Conservation (phyloP, 2,797 vertebrate genomes). For the Schizothorax lantsangensis region DNA sequence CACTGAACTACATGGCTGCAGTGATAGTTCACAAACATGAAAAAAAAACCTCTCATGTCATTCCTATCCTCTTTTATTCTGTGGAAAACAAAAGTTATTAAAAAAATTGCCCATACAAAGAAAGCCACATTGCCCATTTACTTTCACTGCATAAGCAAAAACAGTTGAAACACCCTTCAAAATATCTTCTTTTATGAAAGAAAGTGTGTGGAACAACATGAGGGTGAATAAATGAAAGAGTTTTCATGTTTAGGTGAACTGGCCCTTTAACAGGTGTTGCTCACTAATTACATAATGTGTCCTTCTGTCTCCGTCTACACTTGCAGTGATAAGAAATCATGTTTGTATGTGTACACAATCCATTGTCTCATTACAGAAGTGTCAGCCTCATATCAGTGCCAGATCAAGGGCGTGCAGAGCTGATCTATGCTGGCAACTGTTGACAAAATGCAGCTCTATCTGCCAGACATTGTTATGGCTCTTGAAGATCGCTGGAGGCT, state of each 20-base stretch:
- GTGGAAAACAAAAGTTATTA: neutral
- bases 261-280: neutral
- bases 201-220: neutral
- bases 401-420: slow-evolving; percentile 52
- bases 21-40: too few relatives aligned
- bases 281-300: neutral
- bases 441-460: slow-evolving; percentile 61
- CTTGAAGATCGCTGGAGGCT: slow-evolving; percentile 42
- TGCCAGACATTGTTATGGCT: slow-evolving; percentile 58
- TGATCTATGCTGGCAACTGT: slow-evolving; percentile 63
- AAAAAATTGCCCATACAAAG: neutral
- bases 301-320: neutral
- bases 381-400: slow-evolving; percentile 10
- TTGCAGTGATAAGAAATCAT: slow-evolving; percentile 14
- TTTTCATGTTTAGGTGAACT: neutral
- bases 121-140: neutral
- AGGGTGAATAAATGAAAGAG: neutral
- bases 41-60: too few relatives aligned
- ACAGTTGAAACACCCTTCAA: neutral
- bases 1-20: too few relatives aligned
- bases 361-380: slow-evolving; percentile 18
- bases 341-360: slow-evolving; percentile 21
- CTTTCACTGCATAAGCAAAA: neutral
- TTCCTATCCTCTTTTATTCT: neutral
- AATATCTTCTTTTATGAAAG: neutral